Conservation (phyloP, 2,113 vertebrate species). For the Gorsachius goisagi region DNA sequence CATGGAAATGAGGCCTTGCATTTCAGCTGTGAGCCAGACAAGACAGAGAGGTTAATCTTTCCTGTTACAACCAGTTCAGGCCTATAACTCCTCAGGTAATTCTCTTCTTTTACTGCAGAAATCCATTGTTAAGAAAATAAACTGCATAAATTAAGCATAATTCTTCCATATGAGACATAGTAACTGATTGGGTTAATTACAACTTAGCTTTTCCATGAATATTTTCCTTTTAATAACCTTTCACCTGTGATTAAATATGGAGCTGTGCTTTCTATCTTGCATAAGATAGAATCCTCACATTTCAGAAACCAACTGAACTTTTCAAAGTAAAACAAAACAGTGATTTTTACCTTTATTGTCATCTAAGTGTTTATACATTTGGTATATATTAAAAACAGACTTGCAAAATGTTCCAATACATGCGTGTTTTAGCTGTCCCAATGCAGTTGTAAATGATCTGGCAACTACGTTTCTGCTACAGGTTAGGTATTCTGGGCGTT, state of each 20-base stretch:
- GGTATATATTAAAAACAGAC: neutral
- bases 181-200: neutral
- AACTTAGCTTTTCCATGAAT: neutral
- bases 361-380: neutral
- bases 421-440: neutral
- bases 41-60: conserved; percentile 86
- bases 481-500: conserved; percentile 86
- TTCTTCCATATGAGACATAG: neutral
- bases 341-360: neutral
- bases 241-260: neutral
- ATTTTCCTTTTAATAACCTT: neutral
- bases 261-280: neutral
- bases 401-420: neutral
- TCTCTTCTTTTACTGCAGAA: neutral
- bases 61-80: conserved; percentile 91
- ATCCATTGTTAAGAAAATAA: neutral
- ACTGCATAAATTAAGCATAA: neutral
- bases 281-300: neutral
- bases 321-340: neutral
- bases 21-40: conserved; percentile 89
- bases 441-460: neutral
- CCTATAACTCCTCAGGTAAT: conserved; percentile 87
- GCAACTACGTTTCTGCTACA: conserved; percentile 35
- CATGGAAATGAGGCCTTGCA: conserved; percentile 89
- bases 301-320: neutral